Conservation (phyloP, 2,113 vertebrate species). For the Tychaedon coryphoeus region DNA sequence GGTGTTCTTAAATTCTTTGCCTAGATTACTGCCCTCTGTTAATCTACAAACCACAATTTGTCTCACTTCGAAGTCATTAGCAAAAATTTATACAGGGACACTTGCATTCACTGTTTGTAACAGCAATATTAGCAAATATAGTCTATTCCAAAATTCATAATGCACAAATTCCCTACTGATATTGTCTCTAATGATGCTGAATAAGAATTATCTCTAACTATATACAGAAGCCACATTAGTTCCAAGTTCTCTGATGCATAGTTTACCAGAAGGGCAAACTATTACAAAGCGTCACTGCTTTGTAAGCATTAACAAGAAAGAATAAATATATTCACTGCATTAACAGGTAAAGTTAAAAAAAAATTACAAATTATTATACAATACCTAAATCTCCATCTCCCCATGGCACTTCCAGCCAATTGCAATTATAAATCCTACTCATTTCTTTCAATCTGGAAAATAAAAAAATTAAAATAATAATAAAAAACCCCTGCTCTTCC, state of each 20-base stretch:
- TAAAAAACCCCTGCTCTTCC: neutral
- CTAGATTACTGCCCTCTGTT: neutral
- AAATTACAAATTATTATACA: conserved; percentile 30
- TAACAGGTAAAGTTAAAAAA: neutral
- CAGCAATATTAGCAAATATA: neutral
- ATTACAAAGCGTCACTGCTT: neutral
- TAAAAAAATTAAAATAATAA: neutral
- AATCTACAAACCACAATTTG: neutral
- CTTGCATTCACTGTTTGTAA: neutral
- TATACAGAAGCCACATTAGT: conserved; percentile 58
- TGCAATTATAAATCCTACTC: conserved; percentile 79
- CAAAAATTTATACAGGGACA: neutral
- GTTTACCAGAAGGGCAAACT: conserved; percentile 25
- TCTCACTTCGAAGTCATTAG: neutral
- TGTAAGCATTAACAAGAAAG: conserved; percentile 33
- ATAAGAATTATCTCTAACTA: conserved; percentile 9
- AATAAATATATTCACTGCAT: neutral
- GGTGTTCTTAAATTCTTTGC: neutral
- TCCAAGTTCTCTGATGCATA: conserved; percentile 38
- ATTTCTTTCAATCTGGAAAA: conserved; percentile 72
- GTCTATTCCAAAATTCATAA: neutral
- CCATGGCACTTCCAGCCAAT: conserved; percentile 88
- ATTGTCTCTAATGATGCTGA: neutral
- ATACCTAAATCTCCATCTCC: conserved; percentile 93
- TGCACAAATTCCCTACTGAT: neutral